Conservation (phyloP, 2,113 vertebrate genomes). For the Cyprinodon brontotheroides region DNA sequence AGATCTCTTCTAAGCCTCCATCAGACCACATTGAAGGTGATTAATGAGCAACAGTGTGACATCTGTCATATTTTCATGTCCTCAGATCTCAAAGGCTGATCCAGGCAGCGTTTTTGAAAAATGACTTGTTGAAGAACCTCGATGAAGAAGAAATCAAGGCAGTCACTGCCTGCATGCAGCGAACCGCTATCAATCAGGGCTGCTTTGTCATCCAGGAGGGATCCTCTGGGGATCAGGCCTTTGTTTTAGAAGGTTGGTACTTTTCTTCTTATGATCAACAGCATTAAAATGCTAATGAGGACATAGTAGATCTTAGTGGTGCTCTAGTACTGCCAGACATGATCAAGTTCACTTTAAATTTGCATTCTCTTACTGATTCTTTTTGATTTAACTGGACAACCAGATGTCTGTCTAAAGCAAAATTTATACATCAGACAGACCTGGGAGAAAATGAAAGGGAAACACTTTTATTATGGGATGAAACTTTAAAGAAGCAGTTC, state of each 20-base stretch:
- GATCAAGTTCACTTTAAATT: neutral
- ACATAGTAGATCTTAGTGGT: conserved; percentile 18
- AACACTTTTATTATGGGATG: conserved; percentile 11
- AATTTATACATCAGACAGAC: neutral
- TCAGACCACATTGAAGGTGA: conserved; percentile 1
- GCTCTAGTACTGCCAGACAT: neutral
- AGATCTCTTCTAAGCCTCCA: neutral
- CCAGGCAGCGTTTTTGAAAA: conserved; percentile 71
- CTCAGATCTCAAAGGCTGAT: conserved; percentile 75
- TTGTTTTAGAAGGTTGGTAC: conserved; percentile 79
- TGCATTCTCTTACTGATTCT: neutral
- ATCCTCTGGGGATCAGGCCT: conserved; percentile 71
- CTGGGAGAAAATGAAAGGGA: neutral
- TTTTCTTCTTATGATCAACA: neutral
- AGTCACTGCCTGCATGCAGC: conserved; percentile 71
- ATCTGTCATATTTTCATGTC: conserved; percentile 13
- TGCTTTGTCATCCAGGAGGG: conserved; percentile 76
- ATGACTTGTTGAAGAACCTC: conserved; percentile 76
- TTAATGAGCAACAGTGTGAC: conserved; percentile 14
- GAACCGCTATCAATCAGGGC: conserved; percentile 68
- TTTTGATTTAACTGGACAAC: neutral
- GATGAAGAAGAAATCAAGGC: conserved; percentile 70
- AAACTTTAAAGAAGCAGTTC: conserved; percentile 36
- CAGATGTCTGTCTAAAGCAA: neutral
- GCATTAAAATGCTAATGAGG: conserved; percentile 14